These are phyloP conservation scores for Gastracanthus pulcherrimus DNA, from an alignment of 2,888 invertebrate species.

Conservation along the genomic window DNA sequence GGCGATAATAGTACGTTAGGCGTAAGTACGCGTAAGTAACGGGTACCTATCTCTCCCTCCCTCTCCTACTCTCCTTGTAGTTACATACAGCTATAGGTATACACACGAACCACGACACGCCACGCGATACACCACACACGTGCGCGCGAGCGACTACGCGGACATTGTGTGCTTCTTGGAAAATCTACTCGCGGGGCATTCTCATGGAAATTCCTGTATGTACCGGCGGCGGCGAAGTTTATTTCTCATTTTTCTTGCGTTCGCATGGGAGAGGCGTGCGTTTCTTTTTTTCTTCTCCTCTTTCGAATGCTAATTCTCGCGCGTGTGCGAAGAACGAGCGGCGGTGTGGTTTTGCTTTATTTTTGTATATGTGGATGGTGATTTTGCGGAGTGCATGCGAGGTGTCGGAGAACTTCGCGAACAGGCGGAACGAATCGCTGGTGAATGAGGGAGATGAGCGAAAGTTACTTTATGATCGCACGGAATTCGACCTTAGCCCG, in stretches of 20 bases:
- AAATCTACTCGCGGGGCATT: constrained; percentile 32
- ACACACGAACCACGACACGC: background rate
- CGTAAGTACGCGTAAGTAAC: constrained; percentile 56
- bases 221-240: too few relatives aligned
- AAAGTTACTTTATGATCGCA: too few relatives aligned
- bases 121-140: background rate
- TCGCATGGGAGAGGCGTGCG: too few relatives aligned
- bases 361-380: background rate
- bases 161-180: constrained; percentile 40
- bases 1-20: constrained; percentile 60
- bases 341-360: background rate
- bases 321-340: background rate
- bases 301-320: background rate
- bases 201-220: constrained; percentile 47
- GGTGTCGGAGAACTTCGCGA: too few relatives aligned
- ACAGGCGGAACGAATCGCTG: too few relatives aligned
- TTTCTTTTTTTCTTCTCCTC: background rate
- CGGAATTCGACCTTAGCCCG: too few relatives aligned
- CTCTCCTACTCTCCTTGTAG: background rate
- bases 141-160: background rate
- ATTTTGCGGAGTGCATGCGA: too few relatives aligned
- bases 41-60: constrained; percentile 48
- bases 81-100: too few relatives aligned
- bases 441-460: too few relatives aligned
- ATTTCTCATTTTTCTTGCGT: too few relatives aligned